Conservation (phyloP, 1,140 invertebrate species). For the Drosophila biarmipes region DNA sequence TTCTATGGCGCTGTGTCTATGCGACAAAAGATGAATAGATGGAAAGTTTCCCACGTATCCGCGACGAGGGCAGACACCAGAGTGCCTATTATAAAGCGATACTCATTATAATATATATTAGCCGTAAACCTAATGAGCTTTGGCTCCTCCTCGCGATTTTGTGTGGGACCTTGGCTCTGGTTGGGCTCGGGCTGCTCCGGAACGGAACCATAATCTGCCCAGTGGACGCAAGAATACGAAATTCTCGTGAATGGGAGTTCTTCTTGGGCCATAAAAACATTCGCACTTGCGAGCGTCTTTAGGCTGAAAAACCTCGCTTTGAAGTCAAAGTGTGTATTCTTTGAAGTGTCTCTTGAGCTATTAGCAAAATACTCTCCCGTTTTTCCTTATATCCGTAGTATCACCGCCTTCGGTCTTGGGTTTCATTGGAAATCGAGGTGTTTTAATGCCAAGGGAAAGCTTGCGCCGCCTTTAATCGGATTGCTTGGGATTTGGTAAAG, state of each 20-base stretch:
- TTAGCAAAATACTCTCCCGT: too few relatives aligned
- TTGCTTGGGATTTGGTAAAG: constrained; percentile 13
- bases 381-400: too few relatives aligned
- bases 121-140: constrained; percentile 51
- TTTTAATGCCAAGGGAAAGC: not conserved
- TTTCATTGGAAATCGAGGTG: not conserved
- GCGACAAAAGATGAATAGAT: constrained; percentile 40
- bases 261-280: constrained; percentile 4
- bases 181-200: constrained; percentile 9
- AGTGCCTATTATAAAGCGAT: constrained; percentile 49
- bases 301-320: not conserved
- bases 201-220: constrained; percentile 21
- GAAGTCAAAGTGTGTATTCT: too few relatives aligned
- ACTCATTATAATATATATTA: constrained; percentile 54
- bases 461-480: not conserved
- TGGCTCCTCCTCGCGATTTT: constrained; percentile 28
- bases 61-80: constrained; percentile 4
- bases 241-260: constrained; percentile 17
- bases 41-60: constrained; percentile 43
- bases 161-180: constrained; percentile 26
- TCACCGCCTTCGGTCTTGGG: not conserved
- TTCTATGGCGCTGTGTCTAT: constrained; percentile 18
- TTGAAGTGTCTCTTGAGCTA: too few relatives aligned
- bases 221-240: constrained; percentile 12
- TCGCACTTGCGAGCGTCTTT: not conserved